These are phyloP conservation scores for Huso huso DNA, from an alignment of 2,797 vertebrate species.

Conservation along the genomic window DNA sequence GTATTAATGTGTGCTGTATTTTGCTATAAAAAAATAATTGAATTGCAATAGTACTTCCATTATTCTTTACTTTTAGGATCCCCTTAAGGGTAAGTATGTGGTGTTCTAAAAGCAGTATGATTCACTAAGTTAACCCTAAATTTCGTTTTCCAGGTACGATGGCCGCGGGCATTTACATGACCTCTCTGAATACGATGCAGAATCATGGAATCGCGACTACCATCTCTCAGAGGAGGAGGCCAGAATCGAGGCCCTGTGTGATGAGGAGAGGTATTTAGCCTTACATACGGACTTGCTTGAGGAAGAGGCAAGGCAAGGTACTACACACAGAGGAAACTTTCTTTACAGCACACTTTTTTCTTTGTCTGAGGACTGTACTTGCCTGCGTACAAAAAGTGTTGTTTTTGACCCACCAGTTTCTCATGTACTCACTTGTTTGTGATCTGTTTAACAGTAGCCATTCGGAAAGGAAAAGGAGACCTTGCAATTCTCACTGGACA, in stretches of 20 bases:
- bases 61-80: constrained; percentile 39
- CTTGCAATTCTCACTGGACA: constrained; percentile 69
- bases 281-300: constrained; percentile 97
- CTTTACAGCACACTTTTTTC: constrained; percentile 29
- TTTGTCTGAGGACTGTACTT: constrained; percentile 33
- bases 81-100: constrained; percentile 53
- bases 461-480: constrained; percentile 71
- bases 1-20: constrained; percentile 24
- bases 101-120: constrained; percentile 29
- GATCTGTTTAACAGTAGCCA: constrained; percentile 70
- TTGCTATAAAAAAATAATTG: neutral
- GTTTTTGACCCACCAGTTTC: constrained; percentile 31
- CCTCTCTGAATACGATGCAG: constrained; percentile 96
- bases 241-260: constrained; percentile 91
- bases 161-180: constrained; percentile 98
- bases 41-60: too few species aligned
- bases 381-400: too few species aligned
- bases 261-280: constrained; percentile 98
- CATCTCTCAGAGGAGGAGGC: constrained; percentile 95
- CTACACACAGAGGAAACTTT: constrained; percentile 51
- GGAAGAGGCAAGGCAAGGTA: constrained; percentile 97
- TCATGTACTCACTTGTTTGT: constrained; percentile 70
- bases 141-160: constrained; percentile 82
- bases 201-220: constrained; percentile 95
- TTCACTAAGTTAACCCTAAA: constrained; percentile 56